phyloP scores from a whole-genome alignment of 2,888 invertebrate species.

The Agelastica alni region DNA sequence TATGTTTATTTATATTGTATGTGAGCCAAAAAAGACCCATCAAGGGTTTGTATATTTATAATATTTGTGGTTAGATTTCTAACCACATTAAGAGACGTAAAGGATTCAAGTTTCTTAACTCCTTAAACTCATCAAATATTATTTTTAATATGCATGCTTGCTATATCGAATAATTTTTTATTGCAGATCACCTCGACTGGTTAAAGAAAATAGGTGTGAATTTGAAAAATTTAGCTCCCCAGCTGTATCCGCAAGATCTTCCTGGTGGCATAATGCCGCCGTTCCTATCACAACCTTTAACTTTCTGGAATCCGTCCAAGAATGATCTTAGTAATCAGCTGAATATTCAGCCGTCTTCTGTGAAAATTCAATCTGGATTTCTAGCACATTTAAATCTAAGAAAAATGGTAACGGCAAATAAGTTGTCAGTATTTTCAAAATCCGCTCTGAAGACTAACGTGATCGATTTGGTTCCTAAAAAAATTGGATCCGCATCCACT shows the following conservation, averaged over 20 bases:
- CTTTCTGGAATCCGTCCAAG: slow-evolving; percentile 58
- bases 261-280: slow-evolving; percentile 71
- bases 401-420: slow-evolving; percentile 76
- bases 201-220: slow-evolving; percentile 83
- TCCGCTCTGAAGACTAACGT: slow-evolving; percentile 81
- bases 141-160: too few species aligned
- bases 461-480: slow-evolving; percentile 72
- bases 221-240: slow-evolving; percentile 83
- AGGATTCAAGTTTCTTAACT: too few species aligned
- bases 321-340: slow-evolving; percentile 61
- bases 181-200: slow-evolving; percentile 85
- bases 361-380: slow-evolving; percentile 80
- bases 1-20: too few species aligned
- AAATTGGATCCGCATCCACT: slow-evolving; percentile 82
- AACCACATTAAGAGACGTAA: too few species aligned
- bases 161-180: too few species aligned
- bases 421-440: slow-evolving; percentile 76
- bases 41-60: slow-evolving; percentile 5
- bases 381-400: slow-evolving; percentile 79
- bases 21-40: too few species aligned
- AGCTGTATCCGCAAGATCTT: slow-evolving; percentile 74
- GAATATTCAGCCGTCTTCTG: slow-evolving; percentile 61
- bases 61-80: neutral
- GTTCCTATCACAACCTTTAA: slow-evolving; percentile 64
- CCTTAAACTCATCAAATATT: too few species aligned